Evolutionary conservation across 2,888 invertebrate species (phyloP), one percentile per base, ranked within the genome.

Genomic region (Drosophila glabriapex): DNA sequence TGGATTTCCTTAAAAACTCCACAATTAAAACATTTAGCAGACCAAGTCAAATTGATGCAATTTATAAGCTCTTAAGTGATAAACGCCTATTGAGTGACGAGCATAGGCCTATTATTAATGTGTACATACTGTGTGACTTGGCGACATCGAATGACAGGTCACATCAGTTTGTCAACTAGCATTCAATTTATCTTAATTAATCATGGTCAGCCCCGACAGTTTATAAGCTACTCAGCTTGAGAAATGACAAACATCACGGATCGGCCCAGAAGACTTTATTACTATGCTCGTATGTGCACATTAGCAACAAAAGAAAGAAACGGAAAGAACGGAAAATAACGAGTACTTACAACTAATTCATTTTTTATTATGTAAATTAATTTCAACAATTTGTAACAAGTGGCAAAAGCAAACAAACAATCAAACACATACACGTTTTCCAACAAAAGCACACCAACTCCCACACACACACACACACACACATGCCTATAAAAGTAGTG

Each of bases 281-380:
- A 72, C 62, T 65, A 46, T 33, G 52, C 62, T 46, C 46, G 46
- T 4, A 12, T 33, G 53, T 22, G 9, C 53, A 54, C 22, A 54
- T 25, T n/a, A 41, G 52, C 37, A 19, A 16, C 25, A 54, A 28
- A 37, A n/a, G n/a, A 5, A 43, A 31, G n/a, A 46, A 35, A 31
- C 31, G 31, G 9, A 31, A 31, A 9, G 9, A 29, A 61, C 37
- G 4, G 41, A 41, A 35, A 69, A 68, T 65, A 41, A 50, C 66
- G n/a, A 66, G 52, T 64, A 66, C 64, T 70, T 61, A 55, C 56
- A 63, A 74, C 76, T 86, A 89, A 86, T 90, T 68, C 71, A 82
- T 73, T 83, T 90, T 84, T 88, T 90, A 88, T 88, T 90, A 86
- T 86, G 85, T 69, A 90, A 88, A 86, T 86, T 90, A 80, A 85